These are phyloP conservation scores for Lycodopsis pacificus DNA, from an alignment of 2,797 vertebrate species.

Conservation along the genomic window DNA sequence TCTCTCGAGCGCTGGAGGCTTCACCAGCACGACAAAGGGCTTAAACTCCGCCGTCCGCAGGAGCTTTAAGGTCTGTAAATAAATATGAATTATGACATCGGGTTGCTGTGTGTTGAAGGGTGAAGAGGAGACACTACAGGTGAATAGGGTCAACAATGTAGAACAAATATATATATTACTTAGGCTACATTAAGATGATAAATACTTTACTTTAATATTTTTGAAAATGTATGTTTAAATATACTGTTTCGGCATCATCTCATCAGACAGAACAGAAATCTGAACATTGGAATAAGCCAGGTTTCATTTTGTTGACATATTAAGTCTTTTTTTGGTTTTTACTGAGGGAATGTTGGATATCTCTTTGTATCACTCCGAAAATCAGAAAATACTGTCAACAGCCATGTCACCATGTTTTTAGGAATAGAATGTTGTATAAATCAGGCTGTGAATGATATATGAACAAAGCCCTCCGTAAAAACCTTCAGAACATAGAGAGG, in stretches of 20 bases:
- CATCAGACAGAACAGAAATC: not conserved
- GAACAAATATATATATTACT: too few relatives aligned
- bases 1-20: constrained; percentile 91
- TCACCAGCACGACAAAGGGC: constrained; percentile 95
- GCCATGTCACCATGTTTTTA: too few relatives aligned
- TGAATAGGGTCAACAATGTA: too few relatives aligned
- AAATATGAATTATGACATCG: not conserved
- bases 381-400: too few relatives aligned
- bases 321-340: too few relatives aligned
- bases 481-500: too few relatives aligned
- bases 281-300: not conserved
- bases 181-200: too few relatives aligned
- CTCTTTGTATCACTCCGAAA: too few relatives aligned
- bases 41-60: constrained; percentile 95
- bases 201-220: too few relatives aligned
- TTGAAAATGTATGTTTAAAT: not conserved
- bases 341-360: too few relatives aligned
- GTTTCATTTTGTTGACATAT: too few relatives aligned
- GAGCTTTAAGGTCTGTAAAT: constrained; percentile 90
- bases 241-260: not conserved
- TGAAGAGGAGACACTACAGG: not conserved
- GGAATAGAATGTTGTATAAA: not conserved
- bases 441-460: not conserved
- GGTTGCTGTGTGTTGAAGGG: not conserved
- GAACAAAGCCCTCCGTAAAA: not conserved